Conservation (phyloP, 1,140 invertebrate species). For the Listronotus bonariensis region DNA sequence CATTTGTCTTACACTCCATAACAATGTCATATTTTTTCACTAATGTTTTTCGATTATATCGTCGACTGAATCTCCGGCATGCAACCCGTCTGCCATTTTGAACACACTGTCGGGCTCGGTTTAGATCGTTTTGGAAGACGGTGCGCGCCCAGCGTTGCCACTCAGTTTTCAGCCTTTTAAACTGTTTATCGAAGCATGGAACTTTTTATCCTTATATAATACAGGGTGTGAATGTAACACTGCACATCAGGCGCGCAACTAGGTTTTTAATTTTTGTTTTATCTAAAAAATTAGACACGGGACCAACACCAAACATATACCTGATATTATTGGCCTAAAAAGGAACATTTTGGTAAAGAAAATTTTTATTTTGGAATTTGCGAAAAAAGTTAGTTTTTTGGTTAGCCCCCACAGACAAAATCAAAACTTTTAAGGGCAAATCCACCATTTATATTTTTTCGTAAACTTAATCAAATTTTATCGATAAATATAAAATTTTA, state of each 20-base stretch:
- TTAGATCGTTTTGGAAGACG: slow-evolving; percentile 28
- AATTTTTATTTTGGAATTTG: no score
- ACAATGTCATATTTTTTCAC: slow-evolving; percentile 43
- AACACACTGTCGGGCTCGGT: slow-evolving; percentile 48
- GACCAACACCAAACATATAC: no score
- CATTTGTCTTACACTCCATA: slow-evolving; percentile 38
- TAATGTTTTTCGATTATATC: slow-evolving; percentile 47
- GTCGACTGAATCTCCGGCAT: slow-evolving; percentile 50
- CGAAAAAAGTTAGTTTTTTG: no score
- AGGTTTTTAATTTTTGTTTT: no score
- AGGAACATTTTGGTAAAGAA: no score
- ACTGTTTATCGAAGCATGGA: slow-evolving; percentile 2
- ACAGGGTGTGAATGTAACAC: slow-evolving; percentile 1
- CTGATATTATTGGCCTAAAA: no score
- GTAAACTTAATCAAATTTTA: no score
- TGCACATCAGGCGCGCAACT: not conserved
- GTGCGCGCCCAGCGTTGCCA: slow-evolving; percentile 38
- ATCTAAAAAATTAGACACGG: no score
- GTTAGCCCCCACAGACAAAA: no score
- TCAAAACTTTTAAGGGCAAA: no score
- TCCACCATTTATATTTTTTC: no score
- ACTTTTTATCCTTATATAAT: not conserved
- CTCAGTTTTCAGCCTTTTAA: slow-evolving; percentile 9
- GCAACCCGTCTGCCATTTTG: slow-evolving; percentile 59
- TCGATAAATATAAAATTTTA: no score